Conservation (phyloP, 2,113 vertebrate genomes). For the Pachyramphus minor region DNA sequence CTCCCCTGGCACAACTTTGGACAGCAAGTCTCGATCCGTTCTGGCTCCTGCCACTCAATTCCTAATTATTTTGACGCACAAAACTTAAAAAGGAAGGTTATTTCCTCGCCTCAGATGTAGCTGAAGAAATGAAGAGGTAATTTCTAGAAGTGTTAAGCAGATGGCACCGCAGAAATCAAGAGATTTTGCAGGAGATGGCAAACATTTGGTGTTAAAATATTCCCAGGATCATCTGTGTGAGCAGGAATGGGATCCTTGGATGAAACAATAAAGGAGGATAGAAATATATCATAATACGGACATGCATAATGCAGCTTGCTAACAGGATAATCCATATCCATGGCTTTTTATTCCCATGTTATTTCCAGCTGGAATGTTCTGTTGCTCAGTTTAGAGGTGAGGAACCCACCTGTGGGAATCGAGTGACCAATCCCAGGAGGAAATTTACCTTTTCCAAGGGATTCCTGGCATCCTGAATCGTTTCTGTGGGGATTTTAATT, state of each 20-base stretch:
- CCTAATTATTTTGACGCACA: background rate
- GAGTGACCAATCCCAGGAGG: background rate
- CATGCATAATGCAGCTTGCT: background rate
- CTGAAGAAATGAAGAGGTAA: background rate
- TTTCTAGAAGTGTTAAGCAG: background rate
- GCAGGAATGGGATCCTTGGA: background rate
- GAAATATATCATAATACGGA: background rate
- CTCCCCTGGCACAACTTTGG: background rate
- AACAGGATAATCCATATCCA: no score
- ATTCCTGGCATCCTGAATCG: background rate
- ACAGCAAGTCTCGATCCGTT: background rate
- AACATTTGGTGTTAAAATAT: conserved; percentile 24
- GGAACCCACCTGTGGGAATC: background rate
- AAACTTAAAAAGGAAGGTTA: background rate
- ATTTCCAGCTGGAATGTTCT: background rate
- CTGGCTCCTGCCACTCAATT: background rate
- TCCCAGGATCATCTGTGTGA: background rate
- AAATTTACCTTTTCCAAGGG: background rate
- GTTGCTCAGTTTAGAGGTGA: background rate
- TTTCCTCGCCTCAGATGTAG: background rate
- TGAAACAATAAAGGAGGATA: background rate
- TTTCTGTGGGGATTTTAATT: background rate
- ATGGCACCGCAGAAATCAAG: background rate
- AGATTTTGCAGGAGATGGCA: conserved; percentile 3
- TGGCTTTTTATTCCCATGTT: background rate